Conservation (phyloP, 2,113 vertebrate genomes). For the Aphelocoma coerulescens region DNA sequence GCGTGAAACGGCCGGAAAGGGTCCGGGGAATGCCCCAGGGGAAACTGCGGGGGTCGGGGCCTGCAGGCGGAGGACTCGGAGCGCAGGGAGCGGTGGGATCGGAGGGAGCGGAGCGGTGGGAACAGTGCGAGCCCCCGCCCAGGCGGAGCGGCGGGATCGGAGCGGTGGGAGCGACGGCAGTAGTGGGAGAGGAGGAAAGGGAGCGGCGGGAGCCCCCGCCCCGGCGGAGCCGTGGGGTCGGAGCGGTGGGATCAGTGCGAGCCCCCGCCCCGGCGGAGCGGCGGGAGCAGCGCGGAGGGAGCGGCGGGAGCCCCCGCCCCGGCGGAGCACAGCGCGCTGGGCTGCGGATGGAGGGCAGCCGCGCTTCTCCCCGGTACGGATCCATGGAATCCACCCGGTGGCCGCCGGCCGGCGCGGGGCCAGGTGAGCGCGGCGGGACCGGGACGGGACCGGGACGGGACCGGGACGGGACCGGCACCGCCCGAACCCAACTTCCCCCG, state of each 20-base stretch:
- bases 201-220: neutral
- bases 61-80: neutral
- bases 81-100: neutral
- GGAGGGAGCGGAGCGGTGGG: neutral
- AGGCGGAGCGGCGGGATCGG: neutral
- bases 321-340: neutral
- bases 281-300: neutral
- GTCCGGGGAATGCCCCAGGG: neutral
- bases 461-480: neutral
- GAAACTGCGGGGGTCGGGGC: neutral
- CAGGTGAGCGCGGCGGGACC: constrained; percentile 65
- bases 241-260: neutral
- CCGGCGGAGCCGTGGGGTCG: neutral
- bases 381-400: constrained; percentile 78
- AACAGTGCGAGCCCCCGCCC: neutral
- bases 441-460: neutral
- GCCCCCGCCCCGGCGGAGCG: neutral
- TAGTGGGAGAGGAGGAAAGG: neutral
- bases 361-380: constrained; percentile 71
- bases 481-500: neutral
- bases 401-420: constrained; percentile 54
- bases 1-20: neutral
- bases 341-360: constrained; percentile 58
- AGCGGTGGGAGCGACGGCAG: neutral
- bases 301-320: neutral